A percentile compares a stretch with the other conserved stretches of the same genome.
Evolutionary conservation across 2,888 invertebrate species (phyloP).

Genomic region (Alviniconcha strummeri): DNA sequence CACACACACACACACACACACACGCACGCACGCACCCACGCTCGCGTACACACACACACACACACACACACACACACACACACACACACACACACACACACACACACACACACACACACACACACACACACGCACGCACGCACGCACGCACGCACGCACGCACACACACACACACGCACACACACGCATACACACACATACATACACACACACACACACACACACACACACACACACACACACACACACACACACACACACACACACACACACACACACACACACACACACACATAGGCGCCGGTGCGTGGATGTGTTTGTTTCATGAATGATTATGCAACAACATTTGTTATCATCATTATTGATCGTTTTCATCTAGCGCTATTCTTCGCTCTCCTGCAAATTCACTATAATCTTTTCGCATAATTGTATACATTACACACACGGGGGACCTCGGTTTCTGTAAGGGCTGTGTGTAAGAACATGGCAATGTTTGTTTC

Average conservation of each 20-base stretch:
- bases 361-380: too few species aligned
- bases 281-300: not conserved
- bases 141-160: not conserved
- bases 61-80: not conserved
- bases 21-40: not conserved
- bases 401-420: not conserved
- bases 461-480: too few species aligned
- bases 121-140: not conserved
- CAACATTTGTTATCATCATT: too few species aligned
- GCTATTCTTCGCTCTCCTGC: too few species aligned
- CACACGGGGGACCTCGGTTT: not conserved
- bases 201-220: not conserved
- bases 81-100: constrained; percentile 4
- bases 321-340: too few species aligned
- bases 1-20: not conserved
- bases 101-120: too few species aligned
- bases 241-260: not conserved
- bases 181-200: not conserved
- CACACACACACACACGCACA: not conserved
- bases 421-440: not conserved
- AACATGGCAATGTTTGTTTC: too few species aligned
- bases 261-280: not conserved
- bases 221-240: not conserved
- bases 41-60: not conserved
- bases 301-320: too few species aligned